Evolutionary conservation across 1,140 invertebrate genomes (phyloP).

Genomic region (Lasioglossum baleicum): DNA sequence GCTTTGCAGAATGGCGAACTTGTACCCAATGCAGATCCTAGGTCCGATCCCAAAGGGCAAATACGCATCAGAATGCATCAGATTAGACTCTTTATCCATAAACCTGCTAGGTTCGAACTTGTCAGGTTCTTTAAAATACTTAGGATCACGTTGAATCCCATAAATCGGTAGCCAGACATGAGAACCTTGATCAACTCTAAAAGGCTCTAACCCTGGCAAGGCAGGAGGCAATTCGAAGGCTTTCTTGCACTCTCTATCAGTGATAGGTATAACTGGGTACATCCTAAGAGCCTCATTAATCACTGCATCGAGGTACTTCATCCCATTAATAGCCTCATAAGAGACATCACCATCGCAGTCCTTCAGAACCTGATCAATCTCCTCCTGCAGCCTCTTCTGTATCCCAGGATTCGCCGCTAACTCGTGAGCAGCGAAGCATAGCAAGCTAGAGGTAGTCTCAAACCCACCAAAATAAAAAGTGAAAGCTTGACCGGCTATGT

Average conservation of each 20-base stretch:
- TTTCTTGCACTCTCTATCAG: constrained; percentile 81
- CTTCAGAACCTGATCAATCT: constrained; percentile 78
- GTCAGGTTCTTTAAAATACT: constrained; percentile 83
- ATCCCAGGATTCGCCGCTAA: constrained; percentile 81
- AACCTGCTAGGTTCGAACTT: constrained; percentile 82
- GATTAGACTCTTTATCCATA: constrained; percentile 69
- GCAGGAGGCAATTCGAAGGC: constrained; percentile 76
- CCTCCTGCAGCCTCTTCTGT: constrained; percentile 81
- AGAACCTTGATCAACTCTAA: constrained; percentile 71
- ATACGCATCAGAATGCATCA: not conserved
- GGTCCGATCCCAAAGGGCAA: constrained; percentile 50
- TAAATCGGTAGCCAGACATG: constrained; percentile 78
- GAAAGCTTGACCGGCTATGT: constrained; percentile 79
- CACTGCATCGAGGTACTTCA: constrained; percentile 79
- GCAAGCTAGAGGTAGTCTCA: constrained; percentile 80
- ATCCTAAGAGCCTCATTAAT: constrained; percentile 82
- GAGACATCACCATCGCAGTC: constrained; percentile 71
- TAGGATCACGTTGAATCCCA: constrained; percentile 82
- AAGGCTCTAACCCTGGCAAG: constrained; percentile 43
- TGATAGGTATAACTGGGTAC: constrained; percentile 80
- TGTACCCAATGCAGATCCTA: constrained; percentile 68
- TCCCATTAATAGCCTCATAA: constrained; percentile 74
- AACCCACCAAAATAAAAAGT: constrained; percentile 81
- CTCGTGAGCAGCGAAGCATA: constrained; percentile 78
- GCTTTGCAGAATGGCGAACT: constrained; percentile 52